Base-by-base conservation (phyloP, 2,888 invertebrate genomes). In the Himalopsyche tibetana region DNA sequence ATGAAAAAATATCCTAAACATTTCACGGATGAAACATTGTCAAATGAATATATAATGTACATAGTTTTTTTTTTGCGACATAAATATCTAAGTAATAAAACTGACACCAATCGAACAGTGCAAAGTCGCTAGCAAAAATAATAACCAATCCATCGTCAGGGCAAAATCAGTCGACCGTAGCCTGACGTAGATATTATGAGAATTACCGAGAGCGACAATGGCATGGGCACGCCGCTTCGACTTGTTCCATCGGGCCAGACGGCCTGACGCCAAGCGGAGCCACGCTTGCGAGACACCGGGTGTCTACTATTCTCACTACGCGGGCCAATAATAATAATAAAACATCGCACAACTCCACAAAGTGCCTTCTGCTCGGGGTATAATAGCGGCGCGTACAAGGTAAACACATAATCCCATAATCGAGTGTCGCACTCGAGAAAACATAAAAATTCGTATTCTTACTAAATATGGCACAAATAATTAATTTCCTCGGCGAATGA, bases 261-360 rank as follows among this genome's bases (percentile, higher is more conserved):
- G 74, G 74, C 74, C 74, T 74, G 74, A 36, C 74, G 74, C 74
- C 74, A 1, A 74, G 12, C 74, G 36, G 74, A 36, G 74, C 74
- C 74, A 36, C 38, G 74, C 36, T 74, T 36, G 74, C 74, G 36
- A 74, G 74, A 74, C 74, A 36, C 74, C 74, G 74, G 28, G 36
- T 15, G 74, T 74, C 11, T 36, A 36, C 74, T 74, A 74, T 74
- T 74, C 19, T 8, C 38, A 74, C 74, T 74, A 28, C 74, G 36
- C 36, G 28, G 38, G 74, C 28, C 19, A 74, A 74, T 74, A 74
- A 74, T 74, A 69, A 69, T 56, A 63, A 74, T 74, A 74, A 74
- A 74, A 74, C 74, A 63, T 28, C 63, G 19, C 28, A 63, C 28
- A 36, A 12, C 38, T 36, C 6, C 15, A 38, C 74, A 12, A 0